Evolutionary conservation across 35 echinoderm and acorn worm species (phyloP).

Genomic region (Ophiothrix spiculata): DNA sequence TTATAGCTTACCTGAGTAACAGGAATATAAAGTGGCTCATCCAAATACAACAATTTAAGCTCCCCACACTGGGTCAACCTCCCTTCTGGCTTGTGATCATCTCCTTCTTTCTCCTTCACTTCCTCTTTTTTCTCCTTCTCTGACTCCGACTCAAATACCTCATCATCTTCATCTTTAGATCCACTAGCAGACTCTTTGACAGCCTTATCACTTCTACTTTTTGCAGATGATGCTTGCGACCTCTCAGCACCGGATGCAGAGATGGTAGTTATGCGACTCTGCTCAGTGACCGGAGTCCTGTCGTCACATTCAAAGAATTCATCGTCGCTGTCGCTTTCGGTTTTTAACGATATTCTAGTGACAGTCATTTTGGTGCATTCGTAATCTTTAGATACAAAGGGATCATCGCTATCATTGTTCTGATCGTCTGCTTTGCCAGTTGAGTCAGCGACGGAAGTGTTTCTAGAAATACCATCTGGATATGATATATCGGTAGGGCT

Average conservation of each 20-base stretch:
- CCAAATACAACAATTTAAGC: slow-evolving; percentile 50
- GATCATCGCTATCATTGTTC: neutral
- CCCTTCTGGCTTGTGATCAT: slow-evolving; percentile 52
- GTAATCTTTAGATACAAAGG: neutral
- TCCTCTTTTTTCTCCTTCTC: neutral
- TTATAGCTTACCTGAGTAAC: slow-evolving; percentile 68
- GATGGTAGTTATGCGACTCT: neutral
- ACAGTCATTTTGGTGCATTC: neutral
- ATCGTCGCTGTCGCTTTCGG: slow-evolving; percentile 65
- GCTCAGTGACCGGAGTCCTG: slow-evolving; percentile 11
- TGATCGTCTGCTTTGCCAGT: neutral
- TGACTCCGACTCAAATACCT: neutral
- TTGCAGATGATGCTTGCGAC: neutral
- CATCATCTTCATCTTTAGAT: neutral
- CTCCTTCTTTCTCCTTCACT: slow-evolving; percentile 22
- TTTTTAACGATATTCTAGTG: neutral
- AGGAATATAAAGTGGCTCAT: slow-evolving; percentile 85
- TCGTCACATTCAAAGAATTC: slow-evolving; percentile 98
- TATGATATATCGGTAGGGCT: slow-evolving; percentile 14
- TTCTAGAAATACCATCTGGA: neutral
- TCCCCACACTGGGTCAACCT: slow-evolving; percentile 80
- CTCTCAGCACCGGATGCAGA: neutral
- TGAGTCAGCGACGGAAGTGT: neutral
- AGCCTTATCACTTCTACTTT: neutral
- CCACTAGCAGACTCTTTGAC: neutral